Evolutionary conservation across 2,888 invertebrate species (phyloP), one percentile per base, ranked within the genome.

Genomic region (Sylvicola fuscatus): DNA sequence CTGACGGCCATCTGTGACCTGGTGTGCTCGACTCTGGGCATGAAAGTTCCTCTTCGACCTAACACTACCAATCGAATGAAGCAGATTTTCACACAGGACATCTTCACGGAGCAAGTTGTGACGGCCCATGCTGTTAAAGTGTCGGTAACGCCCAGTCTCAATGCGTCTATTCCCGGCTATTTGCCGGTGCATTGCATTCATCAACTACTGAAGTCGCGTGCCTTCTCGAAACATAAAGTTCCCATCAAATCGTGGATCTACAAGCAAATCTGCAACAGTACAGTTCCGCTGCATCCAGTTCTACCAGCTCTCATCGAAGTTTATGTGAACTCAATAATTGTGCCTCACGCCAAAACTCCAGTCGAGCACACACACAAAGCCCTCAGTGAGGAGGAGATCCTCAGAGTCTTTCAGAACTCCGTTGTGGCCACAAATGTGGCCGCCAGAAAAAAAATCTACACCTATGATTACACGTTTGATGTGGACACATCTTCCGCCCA

Each of bases 171-270:
- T 48, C 72, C 79, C 1, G 90, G 93, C 7, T 93, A 90, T 56
- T 59, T 97, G 36, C 93, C 95, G 0, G 83, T 95, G 12, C 93
- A 95, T 56, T 95, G 95, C 53, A 90, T 95, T 45, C 89, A 93
- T 51, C 95, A 95, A 52, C 61, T 95, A 32, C 62, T 97, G 11
- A 92, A 92, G 54, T 90, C 87, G 5, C 64, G 93, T 42, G 87
- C 90, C 1, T 95, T 95, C 54, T 83, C 90, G 0, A 95, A 93
- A 54, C 87, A 95, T 53, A 84, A 87, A 56, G 92, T 95, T 2
- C 86, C 89, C 0, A 92, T 95, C 5, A 92, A 90, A 60, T 83
- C 78, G 48, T 95, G 95, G 95, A 93, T 95, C 43, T 93, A 89
- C 49, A 72, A 74, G 44, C 95, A 97, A 62, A 81, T 95, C 38